Evolutionary conservation across 1,140 invertebrate species (phyloP).

Genomic region (Tigriopus japonicus): DNA sequence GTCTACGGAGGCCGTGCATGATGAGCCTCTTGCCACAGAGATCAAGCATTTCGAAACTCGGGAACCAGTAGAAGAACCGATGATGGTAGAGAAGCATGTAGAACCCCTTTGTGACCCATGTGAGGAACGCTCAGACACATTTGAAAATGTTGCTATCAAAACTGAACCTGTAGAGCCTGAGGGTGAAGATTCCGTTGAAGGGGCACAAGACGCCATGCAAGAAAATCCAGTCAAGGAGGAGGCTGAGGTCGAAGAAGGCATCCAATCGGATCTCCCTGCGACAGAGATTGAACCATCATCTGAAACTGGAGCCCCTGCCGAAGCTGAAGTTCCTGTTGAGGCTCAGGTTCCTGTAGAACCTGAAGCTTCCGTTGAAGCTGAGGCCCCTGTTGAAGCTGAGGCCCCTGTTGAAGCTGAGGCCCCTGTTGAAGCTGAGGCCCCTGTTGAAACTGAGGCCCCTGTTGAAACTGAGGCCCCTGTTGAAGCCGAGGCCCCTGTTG

Average conservation of each 20-base stretch:
- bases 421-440: background rate
- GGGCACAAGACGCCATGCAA: background rate
- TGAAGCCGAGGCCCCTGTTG: background rate
- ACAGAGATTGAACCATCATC: background rate
- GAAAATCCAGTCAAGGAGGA: background rate
- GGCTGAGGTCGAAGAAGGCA: background rate
- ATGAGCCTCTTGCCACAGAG: no score
- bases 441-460: background rate
- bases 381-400: background rate
- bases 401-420: background rate
- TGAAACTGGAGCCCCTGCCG: background rate
- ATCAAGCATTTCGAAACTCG: no score
- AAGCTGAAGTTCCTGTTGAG: background rate
- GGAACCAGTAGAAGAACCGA: no score
- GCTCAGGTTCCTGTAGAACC: background rate
- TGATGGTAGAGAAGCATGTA: no score
- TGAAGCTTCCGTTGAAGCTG: background rate
- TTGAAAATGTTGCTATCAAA: no score
- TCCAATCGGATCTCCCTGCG: background rate
- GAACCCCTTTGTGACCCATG: no score
- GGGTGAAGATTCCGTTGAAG: background rate
- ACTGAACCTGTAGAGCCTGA: background rate
- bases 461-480: background rate
- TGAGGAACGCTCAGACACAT: no score
- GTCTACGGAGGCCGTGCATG: no score